Base-by-base conservation (phyloP, 1,140 invertebrate genomes). In the Heliconius hermathena region DNA sequence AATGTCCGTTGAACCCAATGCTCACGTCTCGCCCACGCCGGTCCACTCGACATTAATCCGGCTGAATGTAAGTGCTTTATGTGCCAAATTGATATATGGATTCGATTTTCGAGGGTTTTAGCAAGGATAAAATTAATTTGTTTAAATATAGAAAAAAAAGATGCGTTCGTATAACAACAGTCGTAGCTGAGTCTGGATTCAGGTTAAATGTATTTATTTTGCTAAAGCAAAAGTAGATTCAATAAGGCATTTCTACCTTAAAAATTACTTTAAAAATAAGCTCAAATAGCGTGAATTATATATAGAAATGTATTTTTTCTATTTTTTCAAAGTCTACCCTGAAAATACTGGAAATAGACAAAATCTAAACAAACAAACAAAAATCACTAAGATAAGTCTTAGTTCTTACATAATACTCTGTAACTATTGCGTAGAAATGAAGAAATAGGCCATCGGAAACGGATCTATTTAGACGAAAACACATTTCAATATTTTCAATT, bases 1-100 rank as follows among this genome's bases (percentile, higher is more conserved):
- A 86, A 81, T 89, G 88, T 91, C 86, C 88, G 84, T 84, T 90
- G 88, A 89, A 89, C 90, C 87, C 88, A 82, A 87, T 89, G 76
- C 78, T 73, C 82, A 52, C 76, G 76, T 78, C 73, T 78, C 84
- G 82, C 89, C 89, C 88, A 91, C 89, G 85, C 88, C 73, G 46
- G 36, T 38, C 76, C 80, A 76, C 80, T 82, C 71, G 79, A 81
- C 79, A 77, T 81, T 77, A 81, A 81, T 77, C 72, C 33, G 33
- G 33, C 33, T 36, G 33, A 36, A 36, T 36, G 33, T 36, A 80
- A 80, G 54, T 80, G 79, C 74, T 80, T 76, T 76, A 76, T 71
- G 57, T 80, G 74, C 74, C 74, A 80, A 80, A 73, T 66, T 80
- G 49, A 33, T 76, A 79, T 76, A 76, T 76, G 33, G 29, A 49